Evolutionary conservation across 2,888 invertebrate genomes (phyloP).

Genomic region (Dichetophora obliterata): DNA sequence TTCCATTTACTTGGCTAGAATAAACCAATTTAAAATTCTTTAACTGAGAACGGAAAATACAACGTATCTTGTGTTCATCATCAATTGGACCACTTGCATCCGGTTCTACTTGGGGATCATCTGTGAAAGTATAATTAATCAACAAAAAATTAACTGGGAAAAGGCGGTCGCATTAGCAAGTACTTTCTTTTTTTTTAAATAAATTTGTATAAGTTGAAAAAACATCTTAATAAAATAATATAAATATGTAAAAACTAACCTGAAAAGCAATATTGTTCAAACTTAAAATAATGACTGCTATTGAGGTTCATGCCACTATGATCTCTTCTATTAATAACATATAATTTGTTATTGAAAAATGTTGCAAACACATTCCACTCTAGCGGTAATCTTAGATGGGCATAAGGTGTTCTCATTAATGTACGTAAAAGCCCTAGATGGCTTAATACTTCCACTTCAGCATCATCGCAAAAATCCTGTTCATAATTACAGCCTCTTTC

Average conservation of each 20-base stretch:
- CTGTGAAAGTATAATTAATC: neutral
- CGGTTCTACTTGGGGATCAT: constrained; percentile 14
- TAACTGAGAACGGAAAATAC: constrained; percentile 13
- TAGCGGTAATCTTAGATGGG: neutral
- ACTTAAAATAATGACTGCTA: constrained; percentile 18
- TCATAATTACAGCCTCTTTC: neutral
- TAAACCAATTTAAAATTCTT: constrained; percentile 23
- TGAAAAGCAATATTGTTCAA: constrained; percentile 31
- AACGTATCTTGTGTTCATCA: constrained; percentile 14
- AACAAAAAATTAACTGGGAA: neutral
- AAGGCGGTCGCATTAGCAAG: neutral
- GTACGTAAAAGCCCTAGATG: neutral
- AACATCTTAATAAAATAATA: neutral
- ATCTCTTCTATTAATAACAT: neutral
- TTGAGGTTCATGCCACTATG: neutral
- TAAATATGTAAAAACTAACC: neutral
- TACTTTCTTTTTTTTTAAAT: no score
- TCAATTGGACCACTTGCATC: constrained; percentile 13
- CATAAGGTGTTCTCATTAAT: constrained; percentile 19
- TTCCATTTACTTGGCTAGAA: constrained; percentile 19
- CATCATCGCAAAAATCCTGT: neutral
- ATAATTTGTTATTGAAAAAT: constrained; percentile 20
- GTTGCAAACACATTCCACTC: constrained; percentile 10
- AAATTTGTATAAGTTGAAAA: no score
- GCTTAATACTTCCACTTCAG: neutral